Conservation (phyloP, 2,888 invertebrate genomes). For the Hypolimnas misippus region DNA sequence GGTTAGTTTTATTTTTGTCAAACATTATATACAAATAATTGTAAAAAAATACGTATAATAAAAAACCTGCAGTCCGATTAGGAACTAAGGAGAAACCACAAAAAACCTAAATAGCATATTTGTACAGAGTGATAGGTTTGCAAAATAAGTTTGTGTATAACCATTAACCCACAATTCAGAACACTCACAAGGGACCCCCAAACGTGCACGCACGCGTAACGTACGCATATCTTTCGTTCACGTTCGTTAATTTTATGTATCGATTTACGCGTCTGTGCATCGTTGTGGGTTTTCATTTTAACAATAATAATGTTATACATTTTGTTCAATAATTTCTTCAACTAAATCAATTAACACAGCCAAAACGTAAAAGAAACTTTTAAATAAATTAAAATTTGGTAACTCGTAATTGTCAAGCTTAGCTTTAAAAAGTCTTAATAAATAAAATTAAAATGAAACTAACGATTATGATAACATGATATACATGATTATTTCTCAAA, state of each 20-base stretch:
- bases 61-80: slow-evolving; percentile 18
- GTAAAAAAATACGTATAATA: slow-evolving; percentile 9
- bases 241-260: background rate
- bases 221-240: too few species aligned
- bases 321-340: background rate
- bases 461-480: too few species aligned
- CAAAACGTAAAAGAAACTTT: slow-evolving; percentile 6
- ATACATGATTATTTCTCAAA: too few species aligned
- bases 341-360: slow-evolving; percentile 24
- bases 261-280: background rate
- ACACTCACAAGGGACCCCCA: too few species aligned
- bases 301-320: background rate
- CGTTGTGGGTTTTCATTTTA: background rate
- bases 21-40: slow-evolving; percentile 17
- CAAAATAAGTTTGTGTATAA: background rate
- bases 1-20: background rate
- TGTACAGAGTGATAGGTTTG: background rate
- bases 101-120: background rate
- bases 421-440: background rate
- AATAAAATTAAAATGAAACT: too few species aligned
- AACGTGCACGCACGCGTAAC: too few species aligned
- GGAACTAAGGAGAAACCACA: slow-evolving; percentile 13
- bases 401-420: slow-evolving; percentile 21
- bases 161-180: too few species aligned
- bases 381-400: slow-evolving; percentile 22